Conservation (phyloP, 2,888 invertebrate genomes). For the Erebia epiphron region DNA sequence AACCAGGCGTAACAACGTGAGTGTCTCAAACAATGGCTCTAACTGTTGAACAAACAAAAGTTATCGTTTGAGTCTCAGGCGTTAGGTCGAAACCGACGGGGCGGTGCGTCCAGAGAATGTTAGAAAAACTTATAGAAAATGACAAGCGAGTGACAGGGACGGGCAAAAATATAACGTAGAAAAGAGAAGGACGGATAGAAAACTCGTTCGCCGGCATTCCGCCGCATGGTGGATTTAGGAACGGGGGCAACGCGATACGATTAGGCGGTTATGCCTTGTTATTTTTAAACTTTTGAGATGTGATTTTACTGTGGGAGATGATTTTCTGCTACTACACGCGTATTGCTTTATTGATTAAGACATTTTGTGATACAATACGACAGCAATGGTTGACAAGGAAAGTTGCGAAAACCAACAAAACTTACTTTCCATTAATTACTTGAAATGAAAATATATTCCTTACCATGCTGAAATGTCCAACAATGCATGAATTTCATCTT, state of each 20-base stretch:
- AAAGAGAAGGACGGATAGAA: constrained; percentile 74
- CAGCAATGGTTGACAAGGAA: neutral
- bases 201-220: constrained; percentile 81
- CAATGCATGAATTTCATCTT: neutral
- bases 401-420: neutral
- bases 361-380: constrained; percentile 14
- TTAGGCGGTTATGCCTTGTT: constrained; percentile 79
- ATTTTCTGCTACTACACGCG: constrained; percentile 38
- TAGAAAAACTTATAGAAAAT: constrained; percentile 84
- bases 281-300: constrained; percentile 63
- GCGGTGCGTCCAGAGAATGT: constrained; percentile 73
- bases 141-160: constrained; percentile 78
- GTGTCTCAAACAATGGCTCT: constrained; percentile 76
- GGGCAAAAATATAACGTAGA: constrained; percentile 65
- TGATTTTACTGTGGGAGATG: constrained; percentile 45
- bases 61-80: constrained; percentile 69
- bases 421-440: neutral
- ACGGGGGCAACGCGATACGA: constrained; percentile 81
- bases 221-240: constrained; percentile 81
- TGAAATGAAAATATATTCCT: too few species aligned
- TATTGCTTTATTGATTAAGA: constrained; percentile 27
- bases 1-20: constrained; percentile 74
- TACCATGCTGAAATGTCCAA: neutral
- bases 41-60: constrained; percentile 78
- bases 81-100: constrained; percentile 75